Base-by-base conservation (phyloP, 2,888 invertebrate species). In the Tinea semifulvella region DNA sequence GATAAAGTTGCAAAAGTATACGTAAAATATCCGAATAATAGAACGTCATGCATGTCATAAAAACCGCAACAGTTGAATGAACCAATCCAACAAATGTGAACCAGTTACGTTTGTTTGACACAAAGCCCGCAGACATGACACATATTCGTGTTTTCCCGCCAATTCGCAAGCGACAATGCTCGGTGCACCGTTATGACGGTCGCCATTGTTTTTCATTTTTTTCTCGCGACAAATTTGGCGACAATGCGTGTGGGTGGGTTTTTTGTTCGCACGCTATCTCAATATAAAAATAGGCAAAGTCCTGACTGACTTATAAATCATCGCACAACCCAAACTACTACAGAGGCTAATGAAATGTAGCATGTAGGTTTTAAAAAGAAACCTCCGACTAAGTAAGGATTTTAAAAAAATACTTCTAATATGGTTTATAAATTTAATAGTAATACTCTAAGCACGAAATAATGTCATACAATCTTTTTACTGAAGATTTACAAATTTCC, bases 231-330 rank as follows among this genome's bases (percentile, higher is more conserved):
- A 56, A 65, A 68, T 71, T 67, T 55, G 66, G 61, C 51, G 54
- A 53, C 49, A 53, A 28, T 53, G 58, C 61, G 74, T 70, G 65
- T 72, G 75, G 60, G 74, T 65, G 46, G 14, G 7, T 60, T 73
- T 73, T 72, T 72, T 68, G 63, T 66, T 67, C 64, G 60, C 69
- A 65, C 67, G 62, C 55, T 59, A 58, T 61, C 58, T 62, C 63
- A 56, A 64, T 64, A 14, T 14, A 36, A n/a, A n/a, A n/a, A n/a
- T n/a, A n/a, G n/a, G n/a, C n/a, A n/a, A n/a, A n/a, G n/a, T n/a
- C n/a, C n/a, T 36, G 14, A 36, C 16, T 17, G 16, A 14, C 14
- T n/a, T 36, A 3, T 16, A 36, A 18, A 17, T 18, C 14, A 36
- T n/a, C n/a, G n/a, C n/a, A n/a, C n/a, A n/a, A n/a, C n/a, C n/a